Conservation (phyloP, 2,797 vertebrate species). For the Periophthalmus magnuspinnatus region DNA sequence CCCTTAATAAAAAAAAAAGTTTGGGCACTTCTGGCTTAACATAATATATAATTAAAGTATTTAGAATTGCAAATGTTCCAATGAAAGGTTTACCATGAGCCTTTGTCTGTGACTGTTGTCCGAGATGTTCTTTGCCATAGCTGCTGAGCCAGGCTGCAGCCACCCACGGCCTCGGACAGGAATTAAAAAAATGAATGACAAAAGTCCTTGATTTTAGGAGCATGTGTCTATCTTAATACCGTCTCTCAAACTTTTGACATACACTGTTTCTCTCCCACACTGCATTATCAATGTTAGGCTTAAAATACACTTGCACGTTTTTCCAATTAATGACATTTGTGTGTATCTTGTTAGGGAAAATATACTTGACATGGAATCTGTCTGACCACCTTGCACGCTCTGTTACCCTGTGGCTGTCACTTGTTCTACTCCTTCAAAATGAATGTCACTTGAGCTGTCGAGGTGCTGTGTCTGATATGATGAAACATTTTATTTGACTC, state of each 20-base stretch:
- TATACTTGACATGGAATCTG: conserved; percentile 36
- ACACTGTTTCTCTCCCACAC: background rate
- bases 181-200: background rate
- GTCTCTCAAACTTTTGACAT: background rate
- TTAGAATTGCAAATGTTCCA: no score
- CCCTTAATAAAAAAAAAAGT: no score
- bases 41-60: no score
- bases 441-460: conserved; percentile 14
- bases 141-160: background rate
- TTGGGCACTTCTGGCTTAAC: no score
- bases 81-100: background rate
- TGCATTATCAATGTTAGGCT: background rate
- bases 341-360: conserved; percentile 39
- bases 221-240: background rate
- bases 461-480: conserved; percentile 24
- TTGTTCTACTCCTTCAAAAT: conserved; percentile 40
- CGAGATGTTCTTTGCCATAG: background rate
- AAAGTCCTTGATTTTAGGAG: background rate
- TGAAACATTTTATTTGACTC: conserved; percentile 39
- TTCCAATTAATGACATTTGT: conserved; percentile 9
- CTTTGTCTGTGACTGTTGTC: background rate
- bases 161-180: background rate
- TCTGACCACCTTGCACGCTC: conserved; percentile 24
- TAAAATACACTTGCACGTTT: background rate
- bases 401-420: conserved; percentile 22